Evolutionary conservation across 2,797 vertebrate genomes (phyloP).

Genomic region (Emydoidea blandingii): DNA sequence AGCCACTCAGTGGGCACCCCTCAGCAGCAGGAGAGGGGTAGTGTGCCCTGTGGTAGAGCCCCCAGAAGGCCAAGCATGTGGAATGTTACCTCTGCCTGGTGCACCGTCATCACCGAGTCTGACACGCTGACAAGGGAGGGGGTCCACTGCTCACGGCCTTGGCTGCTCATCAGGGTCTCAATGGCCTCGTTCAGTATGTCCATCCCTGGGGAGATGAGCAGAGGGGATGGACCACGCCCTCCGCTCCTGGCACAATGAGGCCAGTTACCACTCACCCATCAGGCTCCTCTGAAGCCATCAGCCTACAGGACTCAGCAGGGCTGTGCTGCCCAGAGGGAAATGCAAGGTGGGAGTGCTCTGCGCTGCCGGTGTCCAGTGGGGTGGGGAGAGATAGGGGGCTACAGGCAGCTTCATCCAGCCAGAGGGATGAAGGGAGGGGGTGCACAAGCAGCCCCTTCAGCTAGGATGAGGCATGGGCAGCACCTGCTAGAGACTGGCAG

Average conservation of each 20-base stretch:
- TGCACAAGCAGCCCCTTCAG: not conserved
- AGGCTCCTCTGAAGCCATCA: not conserved
- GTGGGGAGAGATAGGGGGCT: not conserved
- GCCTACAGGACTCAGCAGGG: not conserved
- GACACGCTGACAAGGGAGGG: constrained; percentile 87
- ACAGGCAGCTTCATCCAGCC: not conserved
- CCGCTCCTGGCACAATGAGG: not conserved
- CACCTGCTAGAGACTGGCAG: not conserved
- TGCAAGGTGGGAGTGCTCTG: not conserved
- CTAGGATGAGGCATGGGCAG: not conserved
- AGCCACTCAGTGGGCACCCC: not conserved
- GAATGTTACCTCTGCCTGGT: constrained; percentile 83
- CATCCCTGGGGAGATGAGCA: constrained; percentile 85
- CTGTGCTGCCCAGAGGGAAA: not conserved
- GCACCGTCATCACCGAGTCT: constrained; percentile 89
- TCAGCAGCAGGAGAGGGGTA: too few relatives aligned
- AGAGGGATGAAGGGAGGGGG: not conserved
- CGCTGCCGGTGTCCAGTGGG: not conserved
- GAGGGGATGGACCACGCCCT: rapidly evolving
- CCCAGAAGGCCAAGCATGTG: not conserved
- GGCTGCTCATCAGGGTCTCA: constrained; percentile 87
- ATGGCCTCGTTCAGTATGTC: constrained; percentile 95
- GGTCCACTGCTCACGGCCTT: constrained; percentile 87
- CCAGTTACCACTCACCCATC: not conserved
- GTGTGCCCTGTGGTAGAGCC: too few relatives aligned